A percentile compares a stretch with the other conserved stretches of the same genome.
Evolutionary conservation across 2,113 vertebrate genomes (phyloP).

Genomic region (Urocitellus parryii): DNA sequence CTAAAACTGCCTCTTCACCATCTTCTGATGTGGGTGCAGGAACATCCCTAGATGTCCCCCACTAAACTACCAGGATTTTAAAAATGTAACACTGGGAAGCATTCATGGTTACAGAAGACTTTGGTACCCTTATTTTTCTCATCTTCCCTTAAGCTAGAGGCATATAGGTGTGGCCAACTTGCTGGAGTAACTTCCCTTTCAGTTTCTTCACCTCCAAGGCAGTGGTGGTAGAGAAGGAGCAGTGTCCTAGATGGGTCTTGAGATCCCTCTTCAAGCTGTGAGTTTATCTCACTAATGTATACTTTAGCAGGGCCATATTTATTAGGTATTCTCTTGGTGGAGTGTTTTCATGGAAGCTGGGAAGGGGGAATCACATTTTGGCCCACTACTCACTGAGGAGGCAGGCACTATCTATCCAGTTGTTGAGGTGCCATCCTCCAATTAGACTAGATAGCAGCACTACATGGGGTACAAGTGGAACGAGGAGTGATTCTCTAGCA

Average conservation of each 20-base stretch:
- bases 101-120: background rate
- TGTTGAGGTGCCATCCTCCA: background rate
- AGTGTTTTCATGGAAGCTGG: background rate
- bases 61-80: background rate
- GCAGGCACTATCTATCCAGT: background rate
- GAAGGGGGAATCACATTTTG: background rate
- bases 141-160: background rate
- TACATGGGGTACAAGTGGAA: background rate
- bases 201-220: background rate
- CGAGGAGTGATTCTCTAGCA: background rate
- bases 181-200: background rate
- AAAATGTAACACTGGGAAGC: slow-evolving; percentile 12
- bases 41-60: background rate
- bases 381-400: background rate
- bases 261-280: background rate
- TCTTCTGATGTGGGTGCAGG: background rate
- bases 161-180: background rate
- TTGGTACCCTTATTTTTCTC: background rate
- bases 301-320: background rate
- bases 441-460: background rate
- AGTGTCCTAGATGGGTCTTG: background rate
- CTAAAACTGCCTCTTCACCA: background rate
- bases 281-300: background rate
- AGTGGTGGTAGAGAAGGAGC: background rate
- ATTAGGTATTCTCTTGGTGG: background rate